Base-by-base conservation (phyloP, 2,888 invertebrate species). In the Agrochola macilenta region DNA sequence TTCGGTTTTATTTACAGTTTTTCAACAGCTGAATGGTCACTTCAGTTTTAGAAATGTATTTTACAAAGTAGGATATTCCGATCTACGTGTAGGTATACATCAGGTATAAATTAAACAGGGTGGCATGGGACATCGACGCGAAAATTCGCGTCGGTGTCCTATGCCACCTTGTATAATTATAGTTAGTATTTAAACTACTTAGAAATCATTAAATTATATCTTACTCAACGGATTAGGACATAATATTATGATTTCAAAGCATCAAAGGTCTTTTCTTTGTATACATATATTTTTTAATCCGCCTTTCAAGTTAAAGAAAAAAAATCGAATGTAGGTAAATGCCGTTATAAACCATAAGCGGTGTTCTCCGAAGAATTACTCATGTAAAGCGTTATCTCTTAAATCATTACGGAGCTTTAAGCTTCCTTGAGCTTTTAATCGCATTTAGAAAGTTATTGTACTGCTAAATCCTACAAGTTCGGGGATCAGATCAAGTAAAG, bases 351-450 rank as follows among this genome's bases (percentile, higher is more conserved):
- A 49, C 17, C 30, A 30, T 64, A 70, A 71, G 43, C 30, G 17
- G 5, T 58, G 52, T 43, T 26, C 14, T 71, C n/a, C 17, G 58
- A 60, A 52, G 49, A 80, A 70, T 80, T 23, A 46, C 26, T 73
- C 43, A 60, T 12, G 54, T 57, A 39, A 63, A 63, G 7, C 52
- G 35, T 20, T 20, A 35, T 65, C 65, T 64, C 58, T 60, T 58
- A 52, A 65, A 65, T 60, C 9, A 69, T 60, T 61, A 57, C 39
- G 23, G 46, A 66, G 70, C 35, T 23, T 54, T 49, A 54, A 69
- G 64, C 74, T 74, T 58, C 35, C 14, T 5, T 58, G n/a, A 65
- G 75, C 64, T 75, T 81, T 70, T 63, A 52, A 81, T 76, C 49
- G 23, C 17, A 43, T 70, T 66, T 9, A 61, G 9, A 39, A 64